phyloP scores from a whole-genome alignment of 2,113 vertebrate species.

The Zosterops lateralis region DNA sequence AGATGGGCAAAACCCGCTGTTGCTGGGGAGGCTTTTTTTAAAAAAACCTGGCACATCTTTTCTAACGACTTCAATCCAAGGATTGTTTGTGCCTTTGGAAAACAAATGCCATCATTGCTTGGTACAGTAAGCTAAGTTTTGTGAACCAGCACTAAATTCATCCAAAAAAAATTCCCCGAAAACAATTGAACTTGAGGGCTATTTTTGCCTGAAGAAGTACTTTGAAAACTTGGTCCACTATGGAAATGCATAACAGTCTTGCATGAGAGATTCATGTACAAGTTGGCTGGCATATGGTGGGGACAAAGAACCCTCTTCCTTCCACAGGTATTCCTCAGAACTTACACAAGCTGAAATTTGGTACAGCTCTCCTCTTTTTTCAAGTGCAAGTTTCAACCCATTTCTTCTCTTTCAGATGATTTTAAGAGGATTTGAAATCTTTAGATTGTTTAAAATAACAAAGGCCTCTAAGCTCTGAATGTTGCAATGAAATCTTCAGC shows the following conservation, averaged over 20 bases:
- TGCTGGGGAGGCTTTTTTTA: not conserved
- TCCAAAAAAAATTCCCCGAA: not conserved
- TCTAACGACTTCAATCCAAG: slow-evolving; percentile 38
- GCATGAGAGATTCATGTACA: not conserved
- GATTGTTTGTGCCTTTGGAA: slow-evolving; percentile 44
- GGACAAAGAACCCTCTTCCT: not conserved
- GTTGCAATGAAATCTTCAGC: slow-evolving; percentile 12
- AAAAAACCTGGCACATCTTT: slow-evolving; percentile 16
- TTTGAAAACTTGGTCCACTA: not conserved
- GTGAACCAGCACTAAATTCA: not conserved
- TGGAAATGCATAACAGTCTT: not conserved
- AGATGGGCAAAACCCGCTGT: not conserved
- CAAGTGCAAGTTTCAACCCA: slow-evolving; percentile 30
- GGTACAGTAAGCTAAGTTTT: not conserved
- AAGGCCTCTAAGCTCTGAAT: slow-evolving; percentile 46
- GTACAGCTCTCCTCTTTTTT: not conserved
- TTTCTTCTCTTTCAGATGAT: slow-evolving; percentile 34
- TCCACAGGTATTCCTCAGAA: not conserved
- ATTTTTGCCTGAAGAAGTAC: not conserved
- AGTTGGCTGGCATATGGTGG: not conserved
- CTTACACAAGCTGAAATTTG: slow-evolving; percentile 8
- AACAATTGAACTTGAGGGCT: not conserved
- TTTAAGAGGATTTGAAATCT: slow-evolving; percentile 62
- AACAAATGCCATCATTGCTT: slow-evolving; percentile 12
- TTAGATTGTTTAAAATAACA: slow-evolving; percentile 42